Evolutionary conservation across 2,888 invertebrate species (phyloP), one percentile per base, ranked within the genome.

Genomic region (Drosophila pseudotalamancana): DNA sequence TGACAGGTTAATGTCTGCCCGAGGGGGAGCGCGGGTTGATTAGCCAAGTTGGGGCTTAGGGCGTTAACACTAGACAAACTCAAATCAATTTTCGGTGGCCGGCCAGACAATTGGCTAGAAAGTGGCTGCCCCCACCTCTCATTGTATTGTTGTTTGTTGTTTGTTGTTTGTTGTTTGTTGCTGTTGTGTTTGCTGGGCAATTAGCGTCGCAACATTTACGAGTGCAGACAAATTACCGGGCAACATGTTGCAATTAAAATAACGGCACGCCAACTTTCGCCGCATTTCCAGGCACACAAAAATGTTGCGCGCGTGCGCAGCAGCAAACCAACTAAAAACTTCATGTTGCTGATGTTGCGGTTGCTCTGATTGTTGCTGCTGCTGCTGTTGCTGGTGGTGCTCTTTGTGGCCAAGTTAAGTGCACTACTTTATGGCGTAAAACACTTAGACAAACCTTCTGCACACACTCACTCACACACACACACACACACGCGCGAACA

Each of bases 241-340:
- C 84, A 81, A 84, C 81, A 84, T 81, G 84, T 81, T 84, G 84
- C 81, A 81, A 81, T 81, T 81, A 81, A 81, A 81, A 81, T 81
- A 81, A 81, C 81, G 81, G 81, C 84, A 78, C 81, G 81, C 81
- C 76, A 81, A 81, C 81, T 81, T 81, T 81, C 81, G 78, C 81
- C 81, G 67, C 78, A 75, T 72, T 69, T 42, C 65, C 63, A 64
- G 63, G 56, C 61, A 66, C 67, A 70, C 72, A 80, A 83, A 83
- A 77, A 77, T 74, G 74, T 74, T 69, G 66, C 72, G 70, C 84
- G 84, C 81, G 84, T 84, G 81, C 81, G 81, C 78, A 29, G 66
- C 78, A 61, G 66, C 83, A 57, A 14, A 55, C 54, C 62, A 62
- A 49, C 42, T 31, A 34, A 31, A 21, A 40, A 23, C 23, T 34